phyloP scores from a whole-genome alignment of 2,888 invertebrate genomes.

The Iselma pallidipennis region DNA sequence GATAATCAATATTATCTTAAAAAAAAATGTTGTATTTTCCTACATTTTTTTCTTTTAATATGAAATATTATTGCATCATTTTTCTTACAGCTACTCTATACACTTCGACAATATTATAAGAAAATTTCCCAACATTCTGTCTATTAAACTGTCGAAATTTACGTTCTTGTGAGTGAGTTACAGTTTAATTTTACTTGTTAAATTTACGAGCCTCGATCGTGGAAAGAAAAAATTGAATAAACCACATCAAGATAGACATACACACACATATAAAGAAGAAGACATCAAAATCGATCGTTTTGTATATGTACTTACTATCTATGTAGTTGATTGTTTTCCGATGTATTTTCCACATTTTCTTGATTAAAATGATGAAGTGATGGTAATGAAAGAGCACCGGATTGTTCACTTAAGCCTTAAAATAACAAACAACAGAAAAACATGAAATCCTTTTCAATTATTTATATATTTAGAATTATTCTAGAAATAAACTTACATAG shows the following conservation, averaged over 20 bases:
- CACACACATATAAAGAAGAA: background rate
- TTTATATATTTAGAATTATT: background rate
- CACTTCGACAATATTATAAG: background rate
- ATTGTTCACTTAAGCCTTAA: conserved; percentile 40
- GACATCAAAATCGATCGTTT: background rate
- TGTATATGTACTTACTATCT: conserved; percentile 41
- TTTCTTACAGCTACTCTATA: background rate
- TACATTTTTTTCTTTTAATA: no score
- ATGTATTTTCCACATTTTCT: conserved; percentile 41
- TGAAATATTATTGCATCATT: background rate
- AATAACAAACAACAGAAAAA: conserved; percentile 10
- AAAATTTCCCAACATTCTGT: background rate
- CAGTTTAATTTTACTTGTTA: background rate
- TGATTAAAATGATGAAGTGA: conserved; percentile 43
- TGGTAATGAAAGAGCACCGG: conserved; percentile 46
- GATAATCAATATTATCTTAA: no score
- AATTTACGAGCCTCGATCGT: background rate
- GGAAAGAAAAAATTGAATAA: background rate
- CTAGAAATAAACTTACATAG: conserved; percentile 17
- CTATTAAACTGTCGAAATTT: background rate
- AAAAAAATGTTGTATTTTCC: no score
- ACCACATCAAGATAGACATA: background rate
- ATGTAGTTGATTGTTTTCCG: conserved; percentile 30
- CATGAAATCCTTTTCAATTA: conserved; percentile 1
- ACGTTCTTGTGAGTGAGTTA: background rate